Base-by-base conservation (phyloP, 2,113 vertebrate species). In the Butastur rufipennis region DNA sequence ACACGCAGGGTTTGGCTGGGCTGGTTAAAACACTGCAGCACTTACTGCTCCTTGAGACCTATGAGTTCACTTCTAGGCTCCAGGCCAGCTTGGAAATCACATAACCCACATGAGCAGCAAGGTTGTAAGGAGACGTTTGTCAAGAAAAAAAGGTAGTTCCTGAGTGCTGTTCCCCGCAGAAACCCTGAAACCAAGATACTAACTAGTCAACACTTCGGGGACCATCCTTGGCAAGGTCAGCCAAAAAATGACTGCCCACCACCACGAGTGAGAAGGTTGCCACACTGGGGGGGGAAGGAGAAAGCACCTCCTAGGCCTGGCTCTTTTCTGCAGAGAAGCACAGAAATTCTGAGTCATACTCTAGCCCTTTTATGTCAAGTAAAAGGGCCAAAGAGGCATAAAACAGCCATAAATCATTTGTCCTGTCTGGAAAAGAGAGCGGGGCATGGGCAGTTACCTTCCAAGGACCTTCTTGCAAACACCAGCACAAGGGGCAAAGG, bases 1-100 rank as follows among this genome's bases (percentile, higher is more conserved):
- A 52, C 25, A 29, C 50, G 36, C 13, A 34, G 13, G 72, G 45
- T 61, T 95, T 82, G 74, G 91, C 91, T 77, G 78, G 61, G 66
- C 65, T 94, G 81, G 78, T 68, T 94, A 86, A 91, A 95, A 77
- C 31, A 55, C 78, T 74, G 36, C 80, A 92, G 79, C 63, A 83
- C 93, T 95, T 93, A 95, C 17, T 96, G 90, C 95, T 97, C 95
- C 91, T 96, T 47, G 53, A 97, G 94, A 90, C 68, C 82, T 65
- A 78, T 95, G 93, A 96, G 92, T 94, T 97, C 95, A 94, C 93
- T 96, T 95, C 95, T 88, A 97, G 97, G 92, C 87, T 93, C 31
- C 61, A n/a, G 5, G 97, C 95, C 96, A 97, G 95, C 62, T 77
- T 93, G 81, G 81, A 95, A 97, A 97, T 94, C 95, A 78, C 87